Evolutionary conservation across 1,140 invertebrate species (phyloP).

Genomic region (Dermatophagoides farinae): DNA sequence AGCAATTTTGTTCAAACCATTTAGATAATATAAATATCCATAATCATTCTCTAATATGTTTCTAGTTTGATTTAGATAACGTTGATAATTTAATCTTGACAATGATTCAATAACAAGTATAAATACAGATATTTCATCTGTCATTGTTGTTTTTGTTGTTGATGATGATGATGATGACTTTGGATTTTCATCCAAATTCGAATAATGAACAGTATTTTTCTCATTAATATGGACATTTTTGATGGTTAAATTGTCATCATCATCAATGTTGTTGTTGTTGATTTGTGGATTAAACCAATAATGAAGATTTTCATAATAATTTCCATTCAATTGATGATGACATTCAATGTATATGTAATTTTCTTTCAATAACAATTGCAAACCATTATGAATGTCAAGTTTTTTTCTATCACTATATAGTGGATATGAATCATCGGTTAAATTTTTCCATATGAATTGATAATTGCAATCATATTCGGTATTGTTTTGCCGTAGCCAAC

Average conservation of each 20-base stretch:
- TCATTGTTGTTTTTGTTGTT: not conserved
- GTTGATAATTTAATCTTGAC: constrained; percentile 7
- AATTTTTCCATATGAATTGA: not conserved
- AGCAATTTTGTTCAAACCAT: constrained; percentile 26
- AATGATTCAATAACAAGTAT: constrained; percentile 14
- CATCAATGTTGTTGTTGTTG: not conserved
- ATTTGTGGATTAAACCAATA: not conserved
- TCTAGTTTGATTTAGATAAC: constrained; percentile 9
- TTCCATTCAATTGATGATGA: not conserved
- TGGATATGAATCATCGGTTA: not conserved
- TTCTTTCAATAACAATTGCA: not conserved
- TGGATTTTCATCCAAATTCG: not conserved
- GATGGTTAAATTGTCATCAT: not conserved
- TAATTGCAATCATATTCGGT: not conserved
- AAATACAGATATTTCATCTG: not conserved
- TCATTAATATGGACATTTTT: not conserved
- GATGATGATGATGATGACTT: not conserved
- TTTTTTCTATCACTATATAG: not conserved
- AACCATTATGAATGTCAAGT: not conserved
- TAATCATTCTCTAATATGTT: not conserved
- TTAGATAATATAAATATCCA: constrained; percentile 33
- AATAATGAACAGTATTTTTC: not conserved
- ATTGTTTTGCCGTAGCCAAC: not conserved
- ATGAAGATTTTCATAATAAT: not conserved
- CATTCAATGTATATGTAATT: not conserved